These are phyloP conservation scores for Amphimallon solstitiale DNA, from an alignment of 2,888 invertebrate genomes.

Conservation along the genomic window DNA sequence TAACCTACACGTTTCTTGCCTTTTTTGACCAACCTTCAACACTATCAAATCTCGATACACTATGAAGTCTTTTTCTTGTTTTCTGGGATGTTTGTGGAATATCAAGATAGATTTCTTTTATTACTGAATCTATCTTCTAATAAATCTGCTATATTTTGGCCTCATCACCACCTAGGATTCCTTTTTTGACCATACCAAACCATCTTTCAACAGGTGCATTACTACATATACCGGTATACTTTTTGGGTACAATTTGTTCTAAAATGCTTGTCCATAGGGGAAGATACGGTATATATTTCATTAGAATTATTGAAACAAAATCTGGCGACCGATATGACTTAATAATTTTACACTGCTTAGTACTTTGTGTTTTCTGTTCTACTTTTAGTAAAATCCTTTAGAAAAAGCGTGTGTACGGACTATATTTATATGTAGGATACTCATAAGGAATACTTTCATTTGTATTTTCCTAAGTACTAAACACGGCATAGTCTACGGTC, in stretches of 20 bases:
- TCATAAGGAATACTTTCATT: not conserved
- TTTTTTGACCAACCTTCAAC: not conserved
- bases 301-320: not conserved
- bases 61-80: not conserved
- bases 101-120: not conserved
- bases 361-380: not conserved
- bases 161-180: not conserved
- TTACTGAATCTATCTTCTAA: not conserved
- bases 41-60: not conserved
- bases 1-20: too few relatives aligned
- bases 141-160: not conserved
- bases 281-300: not conserved
- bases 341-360: not conserved
- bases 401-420: not conserved
- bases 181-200: not conserved
- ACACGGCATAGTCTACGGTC: not conserved
- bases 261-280: not conserved
- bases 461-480: not conserved
- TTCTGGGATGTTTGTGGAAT: not conserved
- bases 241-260: too few relatives aligned
- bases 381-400: not conserved
- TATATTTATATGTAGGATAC: not conserved
- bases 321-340: not conserved
- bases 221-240: not conserved
- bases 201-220: not conserved